Evolutionary conservation across 2,113 vertebrate species (phyloP).

Genomic region (Physeter macrocephalus): DNA sequence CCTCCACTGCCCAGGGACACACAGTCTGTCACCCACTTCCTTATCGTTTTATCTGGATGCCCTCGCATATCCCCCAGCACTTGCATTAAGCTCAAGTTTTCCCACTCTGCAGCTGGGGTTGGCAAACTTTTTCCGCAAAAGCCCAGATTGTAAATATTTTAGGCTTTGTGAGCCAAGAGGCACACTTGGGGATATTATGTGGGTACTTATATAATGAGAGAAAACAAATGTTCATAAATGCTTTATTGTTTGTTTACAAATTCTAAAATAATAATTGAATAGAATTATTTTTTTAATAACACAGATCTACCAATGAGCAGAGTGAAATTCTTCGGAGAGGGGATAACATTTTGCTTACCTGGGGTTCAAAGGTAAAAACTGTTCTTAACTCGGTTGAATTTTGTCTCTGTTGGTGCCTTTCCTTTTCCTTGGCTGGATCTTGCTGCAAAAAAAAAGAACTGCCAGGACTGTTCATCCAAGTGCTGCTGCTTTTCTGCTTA

Average conservation of each 20-base stretch:
- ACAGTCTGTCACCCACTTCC: not conserved
- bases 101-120: not conserved
- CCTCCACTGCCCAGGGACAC: not conserved
- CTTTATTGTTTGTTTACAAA: not conserved
- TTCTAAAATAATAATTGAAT: not conserved
- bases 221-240: not conserved
- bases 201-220: not conserved
- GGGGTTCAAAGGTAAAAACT: not conserved
- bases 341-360: not conserved
- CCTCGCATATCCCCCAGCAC: too few relatives aligned
- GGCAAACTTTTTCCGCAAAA: not conserved
- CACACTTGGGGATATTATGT: not conserved
- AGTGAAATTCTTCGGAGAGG: not conserved
- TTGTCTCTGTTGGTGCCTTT: not conserved
- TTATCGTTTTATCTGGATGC: not conserved
- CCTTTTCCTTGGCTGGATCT: not conserved
- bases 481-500: not conserved
- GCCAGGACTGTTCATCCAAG: accelerated
- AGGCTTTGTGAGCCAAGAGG: not conserved
- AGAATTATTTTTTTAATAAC: not conserved
- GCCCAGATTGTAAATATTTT: not conserved
- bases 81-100: not conserved
- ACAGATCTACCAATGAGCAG: not conserved
- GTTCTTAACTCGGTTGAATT: not conserved
- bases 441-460: not conserved